A percentile compares a stretch with the other conserved stretches of the same genome.
Evolutionary conservation across 2,113 vertebrate genomes (phyloP).

Genomic region (Gallinago undulata): DNA sequence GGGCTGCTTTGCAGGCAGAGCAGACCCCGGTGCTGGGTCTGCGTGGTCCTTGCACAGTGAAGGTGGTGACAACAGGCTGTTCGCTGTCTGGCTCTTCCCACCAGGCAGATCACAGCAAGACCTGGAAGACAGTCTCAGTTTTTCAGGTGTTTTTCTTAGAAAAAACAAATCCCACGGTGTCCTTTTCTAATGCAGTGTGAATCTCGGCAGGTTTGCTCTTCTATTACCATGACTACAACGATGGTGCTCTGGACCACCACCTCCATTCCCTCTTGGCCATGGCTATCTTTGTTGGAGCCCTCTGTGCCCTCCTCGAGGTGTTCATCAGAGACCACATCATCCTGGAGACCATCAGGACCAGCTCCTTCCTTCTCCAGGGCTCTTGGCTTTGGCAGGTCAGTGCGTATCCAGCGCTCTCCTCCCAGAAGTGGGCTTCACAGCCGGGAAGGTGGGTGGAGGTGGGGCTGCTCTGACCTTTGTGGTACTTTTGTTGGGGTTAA

Average conservation of each 20-base stretch:
- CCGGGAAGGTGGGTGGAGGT: rapidly evolving
- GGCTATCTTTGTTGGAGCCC: slow-evolving; percentile 76
- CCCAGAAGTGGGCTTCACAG: not conserved
- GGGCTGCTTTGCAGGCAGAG: not conserved
- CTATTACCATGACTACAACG: slow-evolving; percentile 79
- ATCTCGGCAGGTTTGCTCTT: slow-evolving; percentile 84
- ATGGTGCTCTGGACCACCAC: slow-evolving; percentile 82
- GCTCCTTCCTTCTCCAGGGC: slow-evolving; percentile 86
- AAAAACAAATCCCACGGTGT: not conserved
- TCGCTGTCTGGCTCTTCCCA: not conserved
- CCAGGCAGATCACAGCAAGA: not conserved
- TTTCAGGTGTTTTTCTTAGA: not conserved
- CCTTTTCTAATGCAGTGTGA: not conserved
- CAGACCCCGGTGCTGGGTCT: rapidly evolving
- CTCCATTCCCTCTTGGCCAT: slow-evolving; percentile 85
- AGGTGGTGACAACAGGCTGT: not conserved
- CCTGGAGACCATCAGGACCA: slow-evolving; percentile 82
- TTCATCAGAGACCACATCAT: slow-evolving; percentile 82
- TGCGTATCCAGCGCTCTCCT: rapidly evolving
- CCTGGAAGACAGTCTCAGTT: not conserved
- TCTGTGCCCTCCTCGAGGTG: slow-evolving; percentile 79
- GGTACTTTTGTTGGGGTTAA: not conserved
- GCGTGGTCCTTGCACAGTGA: not conserved
- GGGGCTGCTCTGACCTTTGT: not conserved
- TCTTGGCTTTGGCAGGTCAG: slow-evolving; percentile 96